Conservation (phyloP, 2,797 vertebrate genomes). For the Cryptoblepharus egeriae region DNA sequence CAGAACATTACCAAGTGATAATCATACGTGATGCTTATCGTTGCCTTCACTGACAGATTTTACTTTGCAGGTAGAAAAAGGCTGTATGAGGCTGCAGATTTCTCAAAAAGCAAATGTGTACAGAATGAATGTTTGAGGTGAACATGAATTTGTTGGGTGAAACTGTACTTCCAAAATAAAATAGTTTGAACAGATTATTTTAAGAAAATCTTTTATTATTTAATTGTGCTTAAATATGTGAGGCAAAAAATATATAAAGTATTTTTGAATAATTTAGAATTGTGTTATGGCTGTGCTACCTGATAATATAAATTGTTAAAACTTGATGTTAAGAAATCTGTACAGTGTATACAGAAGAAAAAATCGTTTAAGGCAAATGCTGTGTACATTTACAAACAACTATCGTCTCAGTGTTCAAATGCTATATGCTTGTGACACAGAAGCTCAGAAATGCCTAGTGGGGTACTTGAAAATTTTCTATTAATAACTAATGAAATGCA, state of each 20-base stretch:
- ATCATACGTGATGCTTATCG: neutral
- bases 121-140: neutral
- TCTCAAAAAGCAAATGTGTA: neutral
- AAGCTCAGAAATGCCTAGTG: conserved; percentile 52
- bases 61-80: neutral
- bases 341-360: neutral
- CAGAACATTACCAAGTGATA: conserved; percentile 11
- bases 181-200: neutral
- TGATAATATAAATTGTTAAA: conserved; percentile 30
- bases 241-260: neutral
- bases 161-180: neutral
- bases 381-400: conserved; percentile 26
- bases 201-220: neutral
- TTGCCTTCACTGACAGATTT: neutral
- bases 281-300: conserved; percentile 2
- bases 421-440: conserved; percentile 38
- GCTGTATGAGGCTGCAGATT: neutral
- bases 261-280: neutral
- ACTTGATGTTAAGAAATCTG: neutral
- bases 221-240: neutral
- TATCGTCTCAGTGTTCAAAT: conserved; percentile 41
- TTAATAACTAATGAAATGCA: conserved; percentile 62
- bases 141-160: neutral
- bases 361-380: conserved; percentile 44
- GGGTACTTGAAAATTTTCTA: conserved; percentile 55